Conservation (phyloP, 2,113 vertebrate genomes). For the Heterocephalus glaber region DNA sequence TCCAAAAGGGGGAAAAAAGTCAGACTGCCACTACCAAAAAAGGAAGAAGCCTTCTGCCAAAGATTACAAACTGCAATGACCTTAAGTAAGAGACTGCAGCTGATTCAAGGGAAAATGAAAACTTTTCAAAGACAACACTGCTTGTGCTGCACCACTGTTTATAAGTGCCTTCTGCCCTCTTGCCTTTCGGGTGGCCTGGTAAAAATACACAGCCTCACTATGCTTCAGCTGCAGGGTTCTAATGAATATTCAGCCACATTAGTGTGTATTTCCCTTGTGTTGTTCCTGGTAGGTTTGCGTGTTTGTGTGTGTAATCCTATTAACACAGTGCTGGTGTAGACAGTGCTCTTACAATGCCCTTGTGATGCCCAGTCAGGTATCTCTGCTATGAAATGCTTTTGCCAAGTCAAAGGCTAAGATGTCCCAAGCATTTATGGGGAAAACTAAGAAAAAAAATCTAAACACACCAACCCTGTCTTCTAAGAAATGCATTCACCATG, state of each 20-base stretch:
- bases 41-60: slow-evolving; percentile 93
- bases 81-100: slow-evolving; percentile 88
- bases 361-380: not conserved
- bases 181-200: slow-evolving; percentile 85
- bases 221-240: slow-evolving; percentile 82
- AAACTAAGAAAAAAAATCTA: slow-evolving; percentile 13
- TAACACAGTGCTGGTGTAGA: slow-evolving; percentile 27
- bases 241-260: slow-evolving; percentile 83
- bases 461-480: not conserved
- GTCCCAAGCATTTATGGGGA: slow-evolving; percentile 19
- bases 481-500: slow-evolving; percentile 36
- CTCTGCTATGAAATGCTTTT: not conserved
- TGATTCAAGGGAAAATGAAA: slow-evolving; percentile 87
- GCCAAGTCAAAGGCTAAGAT: slow-evolving; percentile 48
- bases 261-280: slow-evolving; percentile 65
- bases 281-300: not conserved
- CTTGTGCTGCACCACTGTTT: slow-evolving; percentile 84
- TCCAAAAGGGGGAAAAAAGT: slow-evolving; percentile 85
- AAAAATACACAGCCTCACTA: slow-evolving; percentile 84
- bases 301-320: not conserved
- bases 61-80: slow-evolving; percentile 91
- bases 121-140: slow-evolving; percentile 87
- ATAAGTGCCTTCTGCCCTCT: slow-evolving; percentile 83
- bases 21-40: slow-evolving; percentile 93
- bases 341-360: not conserved